Conservation (phyloP, 2,888 invertebrate species). For the Drosophila sordidula region DNA sequence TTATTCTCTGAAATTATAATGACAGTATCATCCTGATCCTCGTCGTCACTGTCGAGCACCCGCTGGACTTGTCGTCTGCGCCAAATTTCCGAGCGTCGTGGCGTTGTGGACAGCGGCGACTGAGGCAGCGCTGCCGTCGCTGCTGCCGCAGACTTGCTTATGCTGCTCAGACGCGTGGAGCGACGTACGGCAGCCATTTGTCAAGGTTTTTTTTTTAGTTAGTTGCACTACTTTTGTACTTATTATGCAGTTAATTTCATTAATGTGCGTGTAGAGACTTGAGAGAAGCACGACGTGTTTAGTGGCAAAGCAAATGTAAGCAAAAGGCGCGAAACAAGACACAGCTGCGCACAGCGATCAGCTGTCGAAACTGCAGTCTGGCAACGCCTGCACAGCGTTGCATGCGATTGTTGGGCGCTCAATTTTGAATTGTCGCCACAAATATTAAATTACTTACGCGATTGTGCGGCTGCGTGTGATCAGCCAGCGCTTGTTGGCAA, state of each 20-base stretch:
- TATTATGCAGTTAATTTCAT: constrained; percentile 10
- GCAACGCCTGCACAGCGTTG: constrained; percentile 56
- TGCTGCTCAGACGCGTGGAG: constrained; percentile 82
- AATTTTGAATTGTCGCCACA: constrained; percentile 48
- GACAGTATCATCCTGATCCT: constrained; percentile 64
- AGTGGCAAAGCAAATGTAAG: constrained; percentile 34
- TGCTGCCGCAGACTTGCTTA: constrained; percentile 56
- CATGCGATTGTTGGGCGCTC: constrained; percentile 34
- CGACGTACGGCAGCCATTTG: constrained; percentile 82
- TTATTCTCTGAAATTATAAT: constrained; percentile 75
- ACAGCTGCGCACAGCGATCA: constrained; percentile 50
- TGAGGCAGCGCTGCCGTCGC: constrained; percentile 53
- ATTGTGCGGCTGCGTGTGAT: constrained; percentile 53
- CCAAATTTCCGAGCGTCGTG: constrained; percentile 72
- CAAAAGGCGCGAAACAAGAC: constrained; percentile 62
- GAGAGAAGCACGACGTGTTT: constrained; percentile 11
- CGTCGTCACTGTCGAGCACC: constrained; percentile 56
- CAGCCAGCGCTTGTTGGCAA: constrained; percentile 52
- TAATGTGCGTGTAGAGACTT: background rate
- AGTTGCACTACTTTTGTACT: constrained; percentile 14
- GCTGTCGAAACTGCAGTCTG: constrained; percentile 57
- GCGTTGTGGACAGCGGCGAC: constrained; percentile 49
- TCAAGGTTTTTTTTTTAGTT: constrained; percentile 9
- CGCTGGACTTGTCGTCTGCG: constrained; percentile 63
- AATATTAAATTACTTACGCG: constrained; percentile 76